These are phyloP conservation scores for Ligdia adustata DNA, from an alignment of 2,888 invertebrate genomes.

Conservation along the genomic window DNA sequence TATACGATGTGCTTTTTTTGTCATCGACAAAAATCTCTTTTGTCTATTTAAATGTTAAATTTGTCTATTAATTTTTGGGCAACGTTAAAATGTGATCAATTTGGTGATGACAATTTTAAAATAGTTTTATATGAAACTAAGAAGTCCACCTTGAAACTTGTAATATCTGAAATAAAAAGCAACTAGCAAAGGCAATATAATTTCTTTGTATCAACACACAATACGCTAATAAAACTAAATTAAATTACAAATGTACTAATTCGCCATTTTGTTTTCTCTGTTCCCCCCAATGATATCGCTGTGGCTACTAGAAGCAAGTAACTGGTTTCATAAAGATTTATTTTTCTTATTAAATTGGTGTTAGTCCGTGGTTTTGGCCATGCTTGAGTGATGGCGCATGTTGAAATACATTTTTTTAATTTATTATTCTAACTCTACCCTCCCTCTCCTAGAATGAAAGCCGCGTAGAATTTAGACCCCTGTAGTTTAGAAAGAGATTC, in stretches of 20 bases:
- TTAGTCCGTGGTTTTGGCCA: conserved; percentile 59
- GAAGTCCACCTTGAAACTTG: no score
- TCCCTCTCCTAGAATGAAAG: conserved; percentile 69
- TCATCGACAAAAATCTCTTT: no score
- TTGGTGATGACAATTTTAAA: no score
- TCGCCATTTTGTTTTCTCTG: conserved; percentile 52
- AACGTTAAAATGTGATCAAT: no score
- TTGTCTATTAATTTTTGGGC: no score
- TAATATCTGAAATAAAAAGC: no score
- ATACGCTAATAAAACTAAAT: conserved; percentile 38
- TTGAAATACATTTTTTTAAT: conserved; percentile 31
- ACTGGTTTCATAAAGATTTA: conserved; percentile 56
- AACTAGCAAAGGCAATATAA: conserved; percentile 5
- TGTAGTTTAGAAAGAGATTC: conserved; percentile 76
- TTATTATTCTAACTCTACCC: conserved; percentile 33
- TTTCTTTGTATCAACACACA: conserved; percentile 19
- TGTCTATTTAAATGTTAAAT: no score
- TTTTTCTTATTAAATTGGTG: conserved; percentile 56
- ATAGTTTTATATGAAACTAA: no score
- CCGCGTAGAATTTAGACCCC: conserved; percentile 68
- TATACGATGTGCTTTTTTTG: no score
- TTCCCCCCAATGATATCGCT: conserved; percentile 71
- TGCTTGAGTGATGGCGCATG: conserved; percentile 36
- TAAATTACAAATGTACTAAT: conserved; percentile 54
- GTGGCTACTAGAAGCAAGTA: conserved; percentile 84